These are phyloP conservation scores for Apus apus DNA, from an alignment of 2,113 vertebrate genomes.

Conservation along the genomic window DNA sequence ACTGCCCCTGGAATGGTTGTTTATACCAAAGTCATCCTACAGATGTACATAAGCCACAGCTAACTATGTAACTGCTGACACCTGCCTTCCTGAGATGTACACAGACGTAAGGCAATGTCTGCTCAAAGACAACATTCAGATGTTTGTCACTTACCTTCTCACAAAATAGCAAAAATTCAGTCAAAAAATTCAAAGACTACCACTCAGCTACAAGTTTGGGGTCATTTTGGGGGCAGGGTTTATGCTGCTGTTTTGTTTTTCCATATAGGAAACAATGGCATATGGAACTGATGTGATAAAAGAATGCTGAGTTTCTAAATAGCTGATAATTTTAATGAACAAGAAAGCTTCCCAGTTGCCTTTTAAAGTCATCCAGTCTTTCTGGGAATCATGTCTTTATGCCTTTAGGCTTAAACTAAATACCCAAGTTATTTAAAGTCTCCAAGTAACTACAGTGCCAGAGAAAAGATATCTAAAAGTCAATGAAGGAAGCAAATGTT, in stretches of 20 bases:
- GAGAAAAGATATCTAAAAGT: not conserved
- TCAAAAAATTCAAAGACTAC: not conserved
- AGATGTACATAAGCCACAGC: too few relatives aligned
- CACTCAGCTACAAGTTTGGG: not conserved
- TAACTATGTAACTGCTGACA: not conserved
- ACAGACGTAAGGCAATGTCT: not conserved
- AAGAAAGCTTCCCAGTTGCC: not conserved
- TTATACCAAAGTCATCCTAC: not conserved
- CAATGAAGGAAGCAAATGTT: not conserved
- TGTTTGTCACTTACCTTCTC: not conserved
- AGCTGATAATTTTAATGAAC: not conserved
- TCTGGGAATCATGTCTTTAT: not conserved
- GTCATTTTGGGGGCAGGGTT: too few relatives aligned
- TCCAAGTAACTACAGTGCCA: not conserved
- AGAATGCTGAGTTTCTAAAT: not conserved
- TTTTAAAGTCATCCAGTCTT: not conserved
- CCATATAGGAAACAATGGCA: too few relatives aligned
- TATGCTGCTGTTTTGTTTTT: too few relatives aligned
- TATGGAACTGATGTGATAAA: not conserved
- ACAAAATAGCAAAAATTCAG: not conserved
- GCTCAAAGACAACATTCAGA: not conserved
- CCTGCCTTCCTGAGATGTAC: not conserved
- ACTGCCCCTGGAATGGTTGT: rapidly evolving
- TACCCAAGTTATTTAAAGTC: not conserved
- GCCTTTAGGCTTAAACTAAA: not conserved